These are phyloP conservation scores for Pecten maximus DNA, from an alignment of 2,888 invertebrate genomes.

Conservation along the genomic window DNA sequence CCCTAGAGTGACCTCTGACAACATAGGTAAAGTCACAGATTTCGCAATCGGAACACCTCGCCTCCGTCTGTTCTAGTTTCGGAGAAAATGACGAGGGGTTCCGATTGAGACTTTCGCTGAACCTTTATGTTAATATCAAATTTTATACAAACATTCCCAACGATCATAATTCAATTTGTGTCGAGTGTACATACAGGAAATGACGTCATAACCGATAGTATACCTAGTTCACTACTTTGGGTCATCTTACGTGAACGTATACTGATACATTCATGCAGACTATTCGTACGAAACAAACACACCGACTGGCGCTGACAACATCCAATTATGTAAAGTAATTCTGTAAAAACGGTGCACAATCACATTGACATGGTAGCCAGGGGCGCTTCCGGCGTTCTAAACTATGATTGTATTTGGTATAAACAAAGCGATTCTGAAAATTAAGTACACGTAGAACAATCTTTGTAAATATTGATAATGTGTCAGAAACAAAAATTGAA, in stretches of 20 bases:
- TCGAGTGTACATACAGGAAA: neutral
- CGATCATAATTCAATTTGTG: too few species aligned
- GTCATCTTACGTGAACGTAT: neutral
- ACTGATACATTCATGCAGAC: neutral
- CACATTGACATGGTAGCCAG: neutral
- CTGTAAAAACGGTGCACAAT: neutral
- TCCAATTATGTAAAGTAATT: neutral
- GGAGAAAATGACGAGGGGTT: too few species aligned
- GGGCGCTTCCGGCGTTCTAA: neutral
- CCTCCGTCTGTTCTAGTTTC: too few species aligned
- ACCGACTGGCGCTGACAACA: neutral
- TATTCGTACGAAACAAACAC: neutral
- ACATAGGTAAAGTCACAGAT: too few species aligned
- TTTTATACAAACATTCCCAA: too few species aligned
- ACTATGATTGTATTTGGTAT: neutral
- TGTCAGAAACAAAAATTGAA: neutral
- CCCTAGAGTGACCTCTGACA: too few species aligned
- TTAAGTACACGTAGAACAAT: neutral
- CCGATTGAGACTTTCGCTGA: too few species aligned
- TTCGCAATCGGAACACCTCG: too few species aligned
- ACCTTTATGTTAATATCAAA: too few species aligned
- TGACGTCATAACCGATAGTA: neutral
- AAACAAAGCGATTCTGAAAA: slow-evolving; percentile 4
- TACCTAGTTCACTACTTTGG: neutral
- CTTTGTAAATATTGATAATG: neutral